Evolutionary conservation across 2,113 vertebrate genomes (phyloP).

Genomic region (Equus quagga): DNA sequence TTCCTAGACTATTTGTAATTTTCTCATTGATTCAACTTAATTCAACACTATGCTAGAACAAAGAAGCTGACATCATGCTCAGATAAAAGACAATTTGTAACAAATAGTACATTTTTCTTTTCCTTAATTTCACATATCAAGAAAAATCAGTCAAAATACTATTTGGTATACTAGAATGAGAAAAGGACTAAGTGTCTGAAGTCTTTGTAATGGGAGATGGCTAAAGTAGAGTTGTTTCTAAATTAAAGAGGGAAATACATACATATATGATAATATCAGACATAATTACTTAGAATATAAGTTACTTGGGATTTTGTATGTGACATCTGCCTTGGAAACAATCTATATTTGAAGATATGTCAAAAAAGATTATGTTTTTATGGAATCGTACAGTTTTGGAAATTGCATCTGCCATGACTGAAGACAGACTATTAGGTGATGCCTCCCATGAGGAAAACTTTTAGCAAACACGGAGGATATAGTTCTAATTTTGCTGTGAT

Average conservation of each 20-base stretch:
- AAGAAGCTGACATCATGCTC: conserved; percentile 24
- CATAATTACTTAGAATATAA: not conserved
- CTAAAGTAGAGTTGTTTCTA: not conserved
- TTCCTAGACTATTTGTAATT: not conserved
- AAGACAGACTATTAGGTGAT: conserved; percentile 17
- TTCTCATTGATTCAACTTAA: conserved; percentile 14
- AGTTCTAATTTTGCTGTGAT: not conserved
- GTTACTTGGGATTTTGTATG: conserved; percentile 17
- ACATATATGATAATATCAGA: conserved; percentile 6
- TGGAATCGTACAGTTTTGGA: conserved; percentile 20
- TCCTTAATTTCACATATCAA: conserved; percentile 40
- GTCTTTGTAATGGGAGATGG: not conserved
- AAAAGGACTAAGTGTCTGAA: not conserved
- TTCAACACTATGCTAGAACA: not conserved
- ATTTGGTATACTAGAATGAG: not conserved
- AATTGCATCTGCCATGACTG: not conserved
- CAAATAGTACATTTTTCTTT: conserved; percentile 4
- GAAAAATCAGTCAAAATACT: conserved; percentile 33
- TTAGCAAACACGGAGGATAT: not conserved
- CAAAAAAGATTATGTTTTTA: conserved; percentile 27
- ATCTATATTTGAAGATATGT: conserved; percentile 40
- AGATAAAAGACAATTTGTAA: conserved; percentile 33
- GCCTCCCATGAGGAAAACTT: not conserved
- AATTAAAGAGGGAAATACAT: not conserved
- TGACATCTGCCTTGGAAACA: conserved; percentile 30